Conservation (phyloP, 2,113 vertebrate genomes). For the Phrynosoma blainvillii region DNA sequence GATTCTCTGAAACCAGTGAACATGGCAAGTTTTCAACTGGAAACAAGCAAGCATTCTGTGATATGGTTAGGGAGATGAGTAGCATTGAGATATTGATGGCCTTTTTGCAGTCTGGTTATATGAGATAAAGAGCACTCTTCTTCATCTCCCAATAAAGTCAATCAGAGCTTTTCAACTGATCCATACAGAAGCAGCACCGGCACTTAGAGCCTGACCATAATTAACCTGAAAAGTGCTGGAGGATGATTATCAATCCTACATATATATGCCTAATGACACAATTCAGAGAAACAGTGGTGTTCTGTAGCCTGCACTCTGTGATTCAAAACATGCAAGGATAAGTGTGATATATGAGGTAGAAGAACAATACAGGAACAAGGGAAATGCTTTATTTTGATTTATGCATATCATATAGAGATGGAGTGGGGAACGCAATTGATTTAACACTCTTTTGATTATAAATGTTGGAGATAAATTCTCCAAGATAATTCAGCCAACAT, state of each 20-base stretch:
- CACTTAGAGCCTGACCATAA: accelerated
- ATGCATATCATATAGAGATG: not conserved
- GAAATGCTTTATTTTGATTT: not conserved
- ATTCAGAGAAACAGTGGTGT: not conserved
- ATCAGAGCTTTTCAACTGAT: conserved; percentile 14
- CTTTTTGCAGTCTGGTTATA: not conserved
- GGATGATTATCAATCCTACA: not conserved
- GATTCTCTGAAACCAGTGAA: not conserved
- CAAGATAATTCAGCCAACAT: not conserved
- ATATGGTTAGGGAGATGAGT: not conserved
- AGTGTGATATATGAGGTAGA: not conserved
- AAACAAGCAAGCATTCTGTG: not conserved
- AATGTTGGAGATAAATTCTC: not conserved
- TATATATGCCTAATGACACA: accelerated
- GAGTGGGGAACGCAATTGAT: conserved; percentile 2
- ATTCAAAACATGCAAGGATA: conserved; percentile 9
- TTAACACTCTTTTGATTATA: not conserved
- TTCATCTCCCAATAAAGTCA: conserved; percentile 4
- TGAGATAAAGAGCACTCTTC: not conserved
- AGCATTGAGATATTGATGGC: not conserved
- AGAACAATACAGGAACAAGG: not conserved
- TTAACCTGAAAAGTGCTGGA: not conserved
- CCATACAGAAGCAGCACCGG: not conserved
- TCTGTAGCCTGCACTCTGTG: not conserved
- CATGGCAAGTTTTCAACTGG: not conserved